Evolutionary conservation across 2,113 vertebrate species (phyloP).

Genomic region (Colius striatus): DNA sequence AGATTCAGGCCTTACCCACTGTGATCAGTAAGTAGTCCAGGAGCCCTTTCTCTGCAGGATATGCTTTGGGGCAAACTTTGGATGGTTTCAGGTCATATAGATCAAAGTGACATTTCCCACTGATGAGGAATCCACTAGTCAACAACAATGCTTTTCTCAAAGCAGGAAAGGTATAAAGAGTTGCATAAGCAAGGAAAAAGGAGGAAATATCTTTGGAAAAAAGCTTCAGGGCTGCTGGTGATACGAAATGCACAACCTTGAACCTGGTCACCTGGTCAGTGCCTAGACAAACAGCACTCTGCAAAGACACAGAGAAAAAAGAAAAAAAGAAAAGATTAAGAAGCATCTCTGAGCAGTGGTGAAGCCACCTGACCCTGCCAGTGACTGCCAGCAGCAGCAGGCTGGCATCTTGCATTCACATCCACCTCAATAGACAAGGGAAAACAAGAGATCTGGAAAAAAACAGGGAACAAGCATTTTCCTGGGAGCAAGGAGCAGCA

Average conservation of each 20-base stretch:
- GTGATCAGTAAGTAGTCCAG: not conserved
- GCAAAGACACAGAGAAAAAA: not conserved
- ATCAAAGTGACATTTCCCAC: not conserved
- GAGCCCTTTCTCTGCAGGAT: not conserved
- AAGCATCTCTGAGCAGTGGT: not conserved
- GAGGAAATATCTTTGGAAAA: not conserved
- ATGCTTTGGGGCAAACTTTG: not conserved
- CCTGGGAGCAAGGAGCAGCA: not conserved
- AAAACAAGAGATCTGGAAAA: not conserved
- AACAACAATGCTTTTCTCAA: not conserved
- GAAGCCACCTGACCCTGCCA: not conserved
- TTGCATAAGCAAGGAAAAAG: not conserved
- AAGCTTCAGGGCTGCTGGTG: not conserved
- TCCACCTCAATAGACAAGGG: not conserved
- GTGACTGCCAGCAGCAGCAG: not conserved
- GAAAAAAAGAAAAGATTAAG: not conserved
- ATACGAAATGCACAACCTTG: not conserved
- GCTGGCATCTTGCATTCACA: not conserved
- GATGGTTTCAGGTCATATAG: not conserved
- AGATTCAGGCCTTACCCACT: not conserved
- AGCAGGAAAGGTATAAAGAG: not conserved
- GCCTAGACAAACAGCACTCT: not conserved
- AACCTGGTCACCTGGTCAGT: not conserved
- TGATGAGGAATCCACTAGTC: not conserved
- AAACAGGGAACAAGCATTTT: not conserved